These are phyloP conservation scores for Heliconius hermathena DNA, from an alignment of 1,140 invertebrate species.

Conservation along the genomic window DNA sequence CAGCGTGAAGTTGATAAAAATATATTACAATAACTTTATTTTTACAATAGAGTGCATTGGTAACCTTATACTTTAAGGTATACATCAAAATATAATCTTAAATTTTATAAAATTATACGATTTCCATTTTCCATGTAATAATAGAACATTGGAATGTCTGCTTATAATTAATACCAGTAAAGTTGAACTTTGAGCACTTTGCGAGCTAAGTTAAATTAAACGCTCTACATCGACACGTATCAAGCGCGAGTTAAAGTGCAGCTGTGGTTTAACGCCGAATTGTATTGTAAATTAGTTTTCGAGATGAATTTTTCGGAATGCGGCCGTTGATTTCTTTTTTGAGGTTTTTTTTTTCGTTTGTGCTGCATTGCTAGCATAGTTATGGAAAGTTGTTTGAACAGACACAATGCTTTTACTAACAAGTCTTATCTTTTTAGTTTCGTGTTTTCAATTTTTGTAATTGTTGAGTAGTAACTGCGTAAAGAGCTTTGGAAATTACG, in stretches of 20 bases:
- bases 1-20: too few relatives aligned
- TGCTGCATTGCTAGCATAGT: not conserved
- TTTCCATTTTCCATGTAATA: slow-evolving; percentile 35
- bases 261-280: slow-evolving; percentile 48
- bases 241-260: slow-evolving; percentile 53
- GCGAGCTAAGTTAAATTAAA: slow-evolving; percentile 74
- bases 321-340: slow-evolving; percentile 14
- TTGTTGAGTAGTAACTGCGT: not conserved
- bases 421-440: not conserved
- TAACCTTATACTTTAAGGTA: not conserved
- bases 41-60: too few relatives aligned
- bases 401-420: not conserved
- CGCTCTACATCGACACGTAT: slow-evolving; percentile 63
- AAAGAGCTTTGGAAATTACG: not conserved
- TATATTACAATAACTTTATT: too few relatives aligned
- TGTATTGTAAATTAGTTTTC: slow-evolving; percentile 67
- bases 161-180: slow-evolving; percentile 72
- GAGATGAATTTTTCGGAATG: slow-evolving; percentile 41
- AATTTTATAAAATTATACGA: not conserved
- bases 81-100: not conserved
- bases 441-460: not conserved
- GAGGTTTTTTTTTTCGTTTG: not conserved
- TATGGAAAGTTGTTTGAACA: not conserved
- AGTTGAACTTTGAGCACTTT: slow-evolving; percentile 60
- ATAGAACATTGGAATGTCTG: slow-evolving; percentile 46